Evolutionary conservation across 2,113 vertebrate genomes (phyloP).

Genomic region (Solea senegalensis): DNA sequence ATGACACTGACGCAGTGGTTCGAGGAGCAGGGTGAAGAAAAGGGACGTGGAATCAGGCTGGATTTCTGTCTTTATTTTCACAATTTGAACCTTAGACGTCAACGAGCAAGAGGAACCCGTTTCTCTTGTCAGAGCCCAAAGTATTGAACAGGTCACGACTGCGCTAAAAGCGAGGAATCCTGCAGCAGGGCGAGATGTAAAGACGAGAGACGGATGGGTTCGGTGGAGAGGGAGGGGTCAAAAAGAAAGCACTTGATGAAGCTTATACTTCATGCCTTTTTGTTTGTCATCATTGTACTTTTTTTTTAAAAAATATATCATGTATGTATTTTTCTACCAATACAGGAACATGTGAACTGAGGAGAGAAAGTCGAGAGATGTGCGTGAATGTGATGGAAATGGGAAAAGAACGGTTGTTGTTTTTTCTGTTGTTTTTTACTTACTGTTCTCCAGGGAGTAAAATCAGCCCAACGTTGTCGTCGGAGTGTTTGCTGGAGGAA

Average conservation of each 20-base stretch:
- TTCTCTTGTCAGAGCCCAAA: slow-evolving; percentile 34
- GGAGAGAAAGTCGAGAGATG: slow-evolving; percentile 42
- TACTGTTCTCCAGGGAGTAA: slow-evolving; percentile 47
- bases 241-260: slow-evolving; percentile 75
- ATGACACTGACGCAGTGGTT: slow-evolving; percentile 2
- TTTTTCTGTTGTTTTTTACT: slow-evolving; percentile 27
- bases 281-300: slow-evolving; percentile 73
- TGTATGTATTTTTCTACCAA: slow-evolving; percentile 84
- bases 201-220: not conserved
- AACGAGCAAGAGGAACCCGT: not conserved
- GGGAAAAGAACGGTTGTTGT: slow-evolving; percentile 26
- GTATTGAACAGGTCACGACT: slow-evolving; percentile 35
- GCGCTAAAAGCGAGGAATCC: slow-evolving; percentile 57
- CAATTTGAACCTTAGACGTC: slow-evolving; percentile 12
- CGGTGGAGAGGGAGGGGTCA: slow-evolving; percentile 25
- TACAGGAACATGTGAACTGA: slow-evolving; percentile 61
- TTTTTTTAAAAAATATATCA: slow-evolving; percentile 71
- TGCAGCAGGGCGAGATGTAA: slow-evolving; percentile 32
- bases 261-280: slow-evolving; percentile 65
- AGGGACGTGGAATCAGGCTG: not conserved
- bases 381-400: slow-evolving; percentile 69
- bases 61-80: slow-evolving; percentile 26
- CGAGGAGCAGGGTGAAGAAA: slow-evolving; percentile 5
- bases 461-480: slow-evolving; percentile 25
- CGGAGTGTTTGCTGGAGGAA: slow-evolving; percentile 30